Base-by-base conservation (phyloP, 1,140 invertebrate genomes). In the Heliconius eleuchia region DNA sequence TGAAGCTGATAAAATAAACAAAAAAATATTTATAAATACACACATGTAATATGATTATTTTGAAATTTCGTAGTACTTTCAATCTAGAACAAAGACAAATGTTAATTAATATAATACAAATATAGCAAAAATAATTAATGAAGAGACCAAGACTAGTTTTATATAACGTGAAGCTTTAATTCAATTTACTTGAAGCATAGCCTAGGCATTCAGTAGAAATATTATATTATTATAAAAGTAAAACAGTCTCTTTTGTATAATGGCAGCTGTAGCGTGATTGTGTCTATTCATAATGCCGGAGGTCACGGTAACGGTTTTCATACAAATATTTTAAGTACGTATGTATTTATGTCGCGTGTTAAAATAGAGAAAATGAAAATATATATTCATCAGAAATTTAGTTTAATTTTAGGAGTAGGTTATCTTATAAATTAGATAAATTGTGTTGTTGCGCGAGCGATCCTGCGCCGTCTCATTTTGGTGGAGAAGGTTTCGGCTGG, bases 211-310 rank as follows among this genome's bases (percentile, higher is more conserved):
- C 60, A 66, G 55, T 60, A 27, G 0, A 23, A 60, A 27, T 60
- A 60, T 60, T 23, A 60, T 57, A 57, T 57, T 57, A 57, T 57
- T 57, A 57, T 57, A 23, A 57, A 23, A 57, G 55, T 57, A 57
- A 57, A 57, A 57, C 55, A 52, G 55, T 57, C 19, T 57, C n/a
- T 66, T 66, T 30, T 66, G 9, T 66, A 66, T 66, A 66, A 66
- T 66, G 27, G 11, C 60, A 66, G 23, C 23, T 66, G 7, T 27
- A 66, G 4, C 3, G 23, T 16, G 60, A 66, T 66, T 66, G n/a
- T 30, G 60, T 66, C 60, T 66, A 16, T 66, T 66, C 60, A 60
- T 30, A 66, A 66, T 13, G 60, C 3, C 23, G 11, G 60, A 66
- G 60, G 60, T 27, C 60, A 30, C 23, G 57, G n/a, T 66, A n/a